Evolutionary conservation across 2,888 invertebrate species (phyloP).

Genomic region (Amorpha juglandis): DNA sequence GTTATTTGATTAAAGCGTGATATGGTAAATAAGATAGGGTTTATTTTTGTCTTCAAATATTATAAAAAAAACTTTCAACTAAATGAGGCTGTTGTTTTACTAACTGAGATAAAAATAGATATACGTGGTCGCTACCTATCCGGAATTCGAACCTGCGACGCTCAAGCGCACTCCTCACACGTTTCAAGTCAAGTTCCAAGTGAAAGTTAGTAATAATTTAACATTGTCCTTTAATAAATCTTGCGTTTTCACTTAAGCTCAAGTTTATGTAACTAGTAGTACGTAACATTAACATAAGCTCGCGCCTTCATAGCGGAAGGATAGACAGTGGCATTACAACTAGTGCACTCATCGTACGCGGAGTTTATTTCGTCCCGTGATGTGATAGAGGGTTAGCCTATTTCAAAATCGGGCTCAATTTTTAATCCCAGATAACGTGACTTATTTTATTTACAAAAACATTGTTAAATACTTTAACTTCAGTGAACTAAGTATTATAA

Average conservation of each 20-base stretch:
- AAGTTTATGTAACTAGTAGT: slow-evolving; percentile 5
- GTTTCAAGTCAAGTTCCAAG: slow-evolving; percentile 1
- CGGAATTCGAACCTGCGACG: background rate
- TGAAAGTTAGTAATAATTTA: slow-evolving; percentile 30
- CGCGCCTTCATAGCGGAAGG: background rate
- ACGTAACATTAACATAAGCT: background rate
- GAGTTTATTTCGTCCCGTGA: too few relatives aligned
- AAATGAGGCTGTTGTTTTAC: background rate
- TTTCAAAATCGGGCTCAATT: too few relatives aligned
- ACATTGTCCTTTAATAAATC: slow-evolving; percentile 31
- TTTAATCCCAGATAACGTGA: too few relatives aligned
- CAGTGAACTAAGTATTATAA: too few relatives aligned
- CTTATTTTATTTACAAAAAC: too few relatives aligned
- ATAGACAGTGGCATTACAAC: too few relatives aligned
- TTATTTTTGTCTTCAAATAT: background rate
- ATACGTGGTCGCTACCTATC: background rate
- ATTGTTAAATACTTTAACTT: too few relatives aligned
- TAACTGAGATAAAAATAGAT: background rate
- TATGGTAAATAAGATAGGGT: slow-evolving; percentile 5
- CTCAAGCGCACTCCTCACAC: background rate
- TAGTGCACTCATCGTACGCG: too few relatives aligned
- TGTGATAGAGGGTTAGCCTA: too few relatives aligned
- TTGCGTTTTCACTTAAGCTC: background rate
- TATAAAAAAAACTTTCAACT: background rate
- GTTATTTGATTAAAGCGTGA: slow-evolving; percentile 8